Conservation (phyloP, 2,113 vertebrate species). For the Acanthisitta chloris region DNA sequence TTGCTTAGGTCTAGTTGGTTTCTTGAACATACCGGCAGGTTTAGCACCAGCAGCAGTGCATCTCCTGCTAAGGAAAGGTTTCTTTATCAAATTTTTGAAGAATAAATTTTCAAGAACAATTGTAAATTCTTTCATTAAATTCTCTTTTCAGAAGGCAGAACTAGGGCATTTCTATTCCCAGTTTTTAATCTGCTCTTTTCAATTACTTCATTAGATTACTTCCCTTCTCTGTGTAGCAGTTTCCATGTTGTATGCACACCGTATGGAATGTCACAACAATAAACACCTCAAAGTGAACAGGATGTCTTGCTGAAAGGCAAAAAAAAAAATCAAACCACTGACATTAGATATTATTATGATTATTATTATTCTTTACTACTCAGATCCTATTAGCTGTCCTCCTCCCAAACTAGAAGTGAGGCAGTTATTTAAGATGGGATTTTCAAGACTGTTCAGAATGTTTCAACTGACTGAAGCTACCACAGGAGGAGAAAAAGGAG, state of each 20-base stretch:
- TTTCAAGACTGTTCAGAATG: not conserved
- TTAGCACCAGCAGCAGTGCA: not conserved
- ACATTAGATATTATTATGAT: not conserved
- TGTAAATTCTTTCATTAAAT: not conserved
- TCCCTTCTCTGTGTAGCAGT: not conserved
- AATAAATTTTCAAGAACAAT: not conserved
- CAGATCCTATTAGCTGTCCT: not conserved
- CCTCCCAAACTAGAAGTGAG: not conserved
- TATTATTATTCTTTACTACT: not conserved
- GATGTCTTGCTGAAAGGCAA: not conserved
- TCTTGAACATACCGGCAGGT: not conserved
- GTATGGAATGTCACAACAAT: not conserved
- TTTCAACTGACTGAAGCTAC: not conserved
- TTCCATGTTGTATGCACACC: accelerated
- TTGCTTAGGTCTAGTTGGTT: not conserved
- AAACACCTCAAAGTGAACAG: not conserved
- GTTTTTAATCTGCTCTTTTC: not conserved
- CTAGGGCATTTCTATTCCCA: not conserved
- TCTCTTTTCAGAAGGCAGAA: not conserved
- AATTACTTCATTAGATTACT: not conserved
- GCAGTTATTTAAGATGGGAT: not conserved
- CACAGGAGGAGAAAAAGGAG: not conserved
- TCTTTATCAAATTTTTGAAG: not conserved
- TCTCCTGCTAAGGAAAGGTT: not conserved
- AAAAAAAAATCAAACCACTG: not conserved